Base-by-base conservation (phyloP, 35 echinoderm and acorn worm genomes). In the Hemicentrotus pulcherrimus region DNA sequence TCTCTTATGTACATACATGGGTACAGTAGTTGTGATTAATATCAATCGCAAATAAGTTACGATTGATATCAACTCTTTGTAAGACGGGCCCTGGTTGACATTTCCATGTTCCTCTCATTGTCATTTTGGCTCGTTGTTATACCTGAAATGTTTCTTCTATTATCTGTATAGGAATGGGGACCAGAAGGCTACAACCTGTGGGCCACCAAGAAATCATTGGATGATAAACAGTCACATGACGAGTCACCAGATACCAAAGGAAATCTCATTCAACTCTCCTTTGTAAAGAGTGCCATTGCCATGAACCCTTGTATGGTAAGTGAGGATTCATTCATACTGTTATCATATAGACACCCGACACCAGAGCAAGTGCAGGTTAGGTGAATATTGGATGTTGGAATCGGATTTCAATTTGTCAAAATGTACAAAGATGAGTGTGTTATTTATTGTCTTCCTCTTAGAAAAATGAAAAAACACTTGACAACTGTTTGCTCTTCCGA, bases 211-310 rank as follows among this genome's bases (percentile, higher is more conserved):
- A 88, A 86, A 9, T 94, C 97, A 58, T 50, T 31, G 11, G 30
- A 14, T 48, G 48, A 58, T 13, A 93, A 22, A 31, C n/a, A 47
- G 14, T 50, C 5, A 31, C 35, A 48, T 24, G 86, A 96, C 61
- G 85, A 91, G 47, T 92, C 91, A 71, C 85, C 96, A 18, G 91
- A 94, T 65, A 61, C 92, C 32, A 94, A 91, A 47, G 98, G 98
- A 10, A 86, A 99, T 10, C 91, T 99, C n/a, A 59, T 99, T 19
- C 96, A 96, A 47, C 85, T 99, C n/a, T 87, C 96, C 47, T 99
- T 97, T 96, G 97, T 99, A 11, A 99, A 99, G 91, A 99, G 98
- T 94, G 97, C 98, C 24, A 96, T 99, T 59, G 97, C 97, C 9
- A 97, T 96, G 52, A 98, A 98, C 88, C 97, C 98, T 47, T 97